Percentiles rank a stretch among this genome's conserved stretches.
Conservation (phyloP, 2,888 invertebrate species). For the Geotrupes spiniger region DNA sequence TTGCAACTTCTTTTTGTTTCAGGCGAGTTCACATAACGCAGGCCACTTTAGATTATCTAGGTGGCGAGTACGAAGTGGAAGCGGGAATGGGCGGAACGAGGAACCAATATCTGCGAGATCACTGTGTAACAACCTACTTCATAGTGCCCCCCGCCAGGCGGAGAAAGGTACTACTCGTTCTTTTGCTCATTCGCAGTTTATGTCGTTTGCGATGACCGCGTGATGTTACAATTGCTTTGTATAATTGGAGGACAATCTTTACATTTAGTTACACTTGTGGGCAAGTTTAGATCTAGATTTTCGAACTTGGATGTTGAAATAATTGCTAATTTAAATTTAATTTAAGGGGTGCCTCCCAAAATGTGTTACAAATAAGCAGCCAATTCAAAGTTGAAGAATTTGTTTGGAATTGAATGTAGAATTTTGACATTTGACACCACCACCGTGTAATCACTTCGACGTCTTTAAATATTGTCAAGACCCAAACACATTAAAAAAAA, state of each 20-base stretch:
- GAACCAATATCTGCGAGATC: conserved; percentile 79
- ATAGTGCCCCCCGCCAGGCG: conserved; percentile 83
- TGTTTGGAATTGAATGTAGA: too few relatives aligned
- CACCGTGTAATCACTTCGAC: too few relatives aligned
- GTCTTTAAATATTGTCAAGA: too few relatives aligned
- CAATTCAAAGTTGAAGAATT: too few relatives aligned
- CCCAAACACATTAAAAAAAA: too few relatives aligned
- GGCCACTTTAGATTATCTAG: conserved; percentile 79
- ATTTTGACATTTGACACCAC: too few relatives aligned
- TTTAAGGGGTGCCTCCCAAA: too few relatives aligned
- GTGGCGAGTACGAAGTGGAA: conserved; percentile 88
- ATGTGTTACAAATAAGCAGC: too few relatives aligned
- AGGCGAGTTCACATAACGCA: conserved; percentile 83
- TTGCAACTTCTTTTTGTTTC: conserved; percentile 34
- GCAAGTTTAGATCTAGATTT: too few relatives aligned
- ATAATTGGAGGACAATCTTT: not conserved
- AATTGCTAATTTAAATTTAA: too few relatives aligned
- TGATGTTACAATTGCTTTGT: conserved; percentile 12
- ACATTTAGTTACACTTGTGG: too few relatives aligned
- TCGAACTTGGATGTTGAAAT: too few relatives aligned
- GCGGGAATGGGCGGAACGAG: conserved; percentile 80
- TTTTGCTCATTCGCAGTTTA: not conserved
- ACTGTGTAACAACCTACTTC: conserved; percentile 83
- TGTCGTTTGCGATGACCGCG: not conserved
- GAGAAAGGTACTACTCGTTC: conserved; percentile 66